These are phyloP conservation scores for Phrynocephalus vlangalii DNA, from an alignment of 2,797 vertebrate genomes.

Conservation along the genomic window DNA sequence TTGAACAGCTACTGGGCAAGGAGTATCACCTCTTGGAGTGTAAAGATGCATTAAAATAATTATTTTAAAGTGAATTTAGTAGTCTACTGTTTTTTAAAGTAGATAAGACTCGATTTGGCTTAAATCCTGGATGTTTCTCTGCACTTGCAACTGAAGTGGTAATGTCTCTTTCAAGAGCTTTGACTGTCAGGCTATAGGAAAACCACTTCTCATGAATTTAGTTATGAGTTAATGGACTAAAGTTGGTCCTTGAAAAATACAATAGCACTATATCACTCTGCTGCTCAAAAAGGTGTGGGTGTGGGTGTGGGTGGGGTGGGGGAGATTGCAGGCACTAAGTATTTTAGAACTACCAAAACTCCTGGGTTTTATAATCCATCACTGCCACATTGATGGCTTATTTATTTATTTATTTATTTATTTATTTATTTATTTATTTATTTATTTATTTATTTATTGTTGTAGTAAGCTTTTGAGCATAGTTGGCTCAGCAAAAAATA, in stretches of 20 bases:
- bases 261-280: background rate
- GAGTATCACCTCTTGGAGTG: background rate
- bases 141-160: background rate
- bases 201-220: conserved; percentile 11
- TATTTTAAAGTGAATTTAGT: background rate
- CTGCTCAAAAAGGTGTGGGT: background rate
- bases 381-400: background rate
- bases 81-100: background rate
- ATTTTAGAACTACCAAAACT: background rate
- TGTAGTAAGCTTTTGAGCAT: no score
- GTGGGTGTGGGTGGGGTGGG: no score
- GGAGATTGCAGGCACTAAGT: background rate
- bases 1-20: background rate
- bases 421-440: no score
- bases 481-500: no score
- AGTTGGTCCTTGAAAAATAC: background rate
- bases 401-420: no score
- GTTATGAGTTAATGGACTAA: background rate
- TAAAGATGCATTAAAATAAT: background rate
- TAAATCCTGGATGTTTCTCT: background rate
- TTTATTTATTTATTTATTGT: no score
- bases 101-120: background rate
- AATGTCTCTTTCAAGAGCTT: background rate
- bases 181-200: background rate
- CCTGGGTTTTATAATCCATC: conserved; percentile 5